Conservation (phyloP, 2,113 vertebrate species). For the Misgurnus anguillicaudatus region DNA sequence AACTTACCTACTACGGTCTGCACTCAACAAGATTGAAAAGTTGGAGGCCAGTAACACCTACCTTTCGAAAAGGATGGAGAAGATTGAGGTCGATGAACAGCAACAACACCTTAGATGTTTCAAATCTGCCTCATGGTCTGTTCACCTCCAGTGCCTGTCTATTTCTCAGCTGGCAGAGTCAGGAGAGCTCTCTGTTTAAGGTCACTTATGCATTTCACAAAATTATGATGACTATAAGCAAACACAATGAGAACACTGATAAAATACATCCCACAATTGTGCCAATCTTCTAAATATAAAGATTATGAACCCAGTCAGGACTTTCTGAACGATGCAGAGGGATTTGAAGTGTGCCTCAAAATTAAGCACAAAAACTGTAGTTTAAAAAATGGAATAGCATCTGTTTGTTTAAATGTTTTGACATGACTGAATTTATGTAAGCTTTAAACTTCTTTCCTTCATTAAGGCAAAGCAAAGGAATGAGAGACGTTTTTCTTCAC, state of each 20-base stretch:
- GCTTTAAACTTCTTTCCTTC: no score
- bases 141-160: neutral
- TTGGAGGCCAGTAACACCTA: constrained; percentile 94
- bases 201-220: neutral
- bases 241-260: neutral
- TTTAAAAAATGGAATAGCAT: neutral
- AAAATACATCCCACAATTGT: neutral
- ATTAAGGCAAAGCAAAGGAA: neutral
- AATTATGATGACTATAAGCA: neutral
- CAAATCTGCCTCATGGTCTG: neutral
- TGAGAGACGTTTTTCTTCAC: neutral
- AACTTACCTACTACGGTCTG: constrained; percentile 83
- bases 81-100: constrained; percentile 88
- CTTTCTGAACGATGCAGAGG: neutral
- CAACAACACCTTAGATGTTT: constrained; percentile 83
- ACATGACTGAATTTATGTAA: constrained; percentile 2
- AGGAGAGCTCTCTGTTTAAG: neutral
- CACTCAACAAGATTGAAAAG: constrained; percentile 91
- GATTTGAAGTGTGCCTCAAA: neutral
- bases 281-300: constrained; percentile 5
- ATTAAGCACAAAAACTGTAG: neutral
- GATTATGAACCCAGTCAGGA: neutral
- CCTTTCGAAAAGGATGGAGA: constrained; percentile 90
- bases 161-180: neutral
- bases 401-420: neutral